phyloP scores from a whole-genome alignment of 2,797 vertebrate genomes.

The Tarsius wallacei region DNA sequence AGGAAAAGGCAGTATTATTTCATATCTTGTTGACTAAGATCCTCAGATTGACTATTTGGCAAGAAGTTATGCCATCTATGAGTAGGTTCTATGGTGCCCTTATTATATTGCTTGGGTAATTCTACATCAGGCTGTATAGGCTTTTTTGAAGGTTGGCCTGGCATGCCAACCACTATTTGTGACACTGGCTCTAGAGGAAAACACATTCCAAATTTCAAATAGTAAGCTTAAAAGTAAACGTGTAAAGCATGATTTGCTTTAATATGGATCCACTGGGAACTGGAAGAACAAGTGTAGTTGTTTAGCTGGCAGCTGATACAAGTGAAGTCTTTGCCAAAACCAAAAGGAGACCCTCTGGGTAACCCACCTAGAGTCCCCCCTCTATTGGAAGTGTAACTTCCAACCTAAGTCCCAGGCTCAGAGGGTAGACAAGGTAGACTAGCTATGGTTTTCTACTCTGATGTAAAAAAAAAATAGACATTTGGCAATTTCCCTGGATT shows the following conservation, averaged over 20 bases:
- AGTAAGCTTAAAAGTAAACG: neutral
- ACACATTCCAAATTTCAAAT: constrained; percentile 39
- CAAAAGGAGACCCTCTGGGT: neutral
- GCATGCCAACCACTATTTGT: neutral
- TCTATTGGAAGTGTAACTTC: neutral
- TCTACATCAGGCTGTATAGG: neutral
- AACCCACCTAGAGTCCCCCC: neutral
- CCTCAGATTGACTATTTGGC: neutral
- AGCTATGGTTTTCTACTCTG: neutral
- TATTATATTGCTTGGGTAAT: neutral
- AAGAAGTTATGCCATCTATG: neutral
- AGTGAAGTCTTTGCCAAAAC: neutral
- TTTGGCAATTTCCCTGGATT: constrained; percentile 42
- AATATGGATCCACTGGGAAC: neutral
- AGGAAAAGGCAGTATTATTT: neutral
- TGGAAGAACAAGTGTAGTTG: neutral
- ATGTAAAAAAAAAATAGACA: neutral
- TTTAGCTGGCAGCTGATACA: neutral
- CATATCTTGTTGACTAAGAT: neutral
- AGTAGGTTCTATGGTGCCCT: neutral
- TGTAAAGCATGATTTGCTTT: neutral
- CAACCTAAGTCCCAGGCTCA: neutral
- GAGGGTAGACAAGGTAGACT: neutral
- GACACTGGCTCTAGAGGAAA: neutral
- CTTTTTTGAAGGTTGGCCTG: constrained; percentile 11